Conservation (phyloP, 1,140 invertebrate genomes). For the Lordiphosa stackelbergi region DNA sequence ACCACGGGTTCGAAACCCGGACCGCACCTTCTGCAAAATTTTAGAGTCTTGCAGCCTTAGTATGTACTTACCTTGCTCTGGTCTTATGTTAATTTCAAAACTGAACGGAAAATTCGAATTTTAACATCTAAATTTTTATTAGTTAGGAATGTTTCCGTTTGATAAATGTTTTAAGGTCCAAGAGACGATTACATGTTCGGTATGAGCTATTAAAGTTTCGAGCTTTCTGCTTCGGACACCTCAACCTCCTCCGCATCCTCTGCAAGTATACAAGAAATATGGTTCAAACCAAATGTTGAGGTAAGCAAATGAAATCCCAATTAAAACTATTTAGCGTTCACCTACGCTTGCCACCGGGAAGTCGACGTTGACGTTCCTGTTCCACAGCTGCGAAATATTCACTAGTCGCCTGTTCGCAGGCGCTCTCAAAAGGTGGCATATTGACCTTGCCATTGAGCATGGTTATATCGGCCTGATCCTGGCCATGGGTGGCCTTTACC, state of each 20-base stretch:
- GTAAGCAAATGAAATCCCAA: background rate
- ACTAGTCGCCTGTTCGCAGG: slow-evolving; percentile 66
- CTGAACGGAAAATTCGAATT: too few species aligned
- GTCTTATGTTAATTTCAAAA: too few species aligned
- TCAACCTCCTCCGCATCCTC: slow-evolving; percentile 76
- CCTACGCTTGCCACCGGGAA: slow-evolving; percentile 76
- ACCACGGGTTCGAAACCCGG: too few species aligned
- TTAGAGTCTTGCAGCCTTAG: too few species aligned
- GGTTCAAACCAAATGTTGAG: slow-evolving; percentile 3
- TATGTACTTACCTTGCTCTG: too few species aligned
- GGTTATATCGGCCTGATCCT: slow-evolving; percentile 64
- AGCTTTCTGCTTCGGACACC: slow-evolving; percentile 60
- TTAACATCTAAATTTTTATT: too few species aligned
- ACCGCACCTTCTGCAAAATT: too few species aligned
- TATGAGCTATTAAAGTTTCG: slow-evolving; percentile 39
- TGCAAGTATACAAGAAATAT: slow-evolving; percentile 36
- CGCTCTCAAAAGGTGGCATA: slow-evolving; percentile 62
- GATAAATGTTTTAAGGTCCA: too few species aligned
- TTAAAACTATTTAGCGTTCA: slow-evolving; percentile 37
- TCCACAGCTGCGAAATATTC: slow-evolving; percentile 74
- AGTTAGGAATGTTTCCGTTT: too few species aligned
- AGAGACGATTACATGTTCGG: too few species aligned
- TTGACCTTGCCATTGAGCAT: slow-evolving; percentile 74
- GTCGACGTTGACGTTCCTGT: slow-evolving; percentile 64
- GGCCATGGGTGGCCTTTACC: slow-evolving; percentile 77